These are phyloP conservation scores for Chloroceryle aenea DNA, from an alignment of 2,113 vertebrate species.

Conservation along the genomic window DNA sequence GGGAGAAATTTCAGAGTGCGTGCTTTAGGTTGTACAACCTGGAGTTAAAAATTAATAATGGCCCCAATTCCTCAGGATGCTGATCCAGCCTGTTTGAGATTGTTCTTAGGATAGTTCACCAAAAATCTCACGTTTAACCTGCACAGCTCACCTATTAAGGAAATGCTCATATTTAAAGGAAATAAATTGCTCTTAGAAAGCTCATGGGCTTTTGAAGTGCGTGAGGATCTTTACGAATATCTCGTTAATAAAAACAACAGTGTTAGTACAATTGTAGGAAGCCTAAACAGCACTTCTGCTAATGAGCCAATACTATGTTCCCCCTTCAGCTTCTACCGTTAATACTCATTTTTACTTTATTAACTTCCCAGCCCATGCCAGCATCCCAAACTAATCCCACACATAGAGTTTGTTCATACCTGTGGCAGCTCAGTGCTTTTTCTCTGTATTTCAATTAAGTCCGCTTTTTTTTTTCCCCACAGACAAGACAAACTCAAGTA, in stretches of 20 bases:
- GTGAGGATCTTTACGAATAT: neutral
- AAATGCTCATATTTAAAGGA: neutral
- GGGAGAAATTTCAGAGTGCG: neutral
- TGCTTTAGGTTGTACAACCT: neutral
- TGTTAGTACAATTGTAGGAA: neutral
- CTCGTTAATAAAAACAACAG: neutral
- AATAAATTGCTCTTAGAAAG: neutral
- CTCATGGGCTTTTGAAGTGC: neutral
- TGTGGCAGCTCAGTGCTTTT: accelerated
- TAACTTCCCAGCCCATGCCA: neutral
- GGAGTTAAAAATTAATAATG: neutral
- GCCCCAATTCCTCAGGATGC: neutral
- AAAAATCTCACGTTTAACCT: neutral
- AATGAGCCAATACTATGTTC: neutral
- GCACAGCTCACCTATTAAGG: neutral
- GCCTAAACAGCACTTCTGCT: neutral
- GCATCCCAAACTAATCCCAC: accelerated
- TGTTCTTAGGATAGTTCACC: neutral
- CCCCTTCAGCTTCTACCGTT: neutral
- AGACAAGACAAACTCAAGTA: accelerated
- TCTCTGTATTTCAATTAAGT: accelerated
- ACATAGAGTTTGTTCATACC: accelerated
- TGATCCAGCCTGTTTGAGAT: neutral
- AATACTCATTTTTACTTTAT: neutral
- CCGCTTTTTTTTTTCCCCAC: accelerated